These are phyloP conservation scores for Gadus macrocephalus DNA, from an alignment of 2,113 vertebrate species.

Conservation along the genomic window DNA sequence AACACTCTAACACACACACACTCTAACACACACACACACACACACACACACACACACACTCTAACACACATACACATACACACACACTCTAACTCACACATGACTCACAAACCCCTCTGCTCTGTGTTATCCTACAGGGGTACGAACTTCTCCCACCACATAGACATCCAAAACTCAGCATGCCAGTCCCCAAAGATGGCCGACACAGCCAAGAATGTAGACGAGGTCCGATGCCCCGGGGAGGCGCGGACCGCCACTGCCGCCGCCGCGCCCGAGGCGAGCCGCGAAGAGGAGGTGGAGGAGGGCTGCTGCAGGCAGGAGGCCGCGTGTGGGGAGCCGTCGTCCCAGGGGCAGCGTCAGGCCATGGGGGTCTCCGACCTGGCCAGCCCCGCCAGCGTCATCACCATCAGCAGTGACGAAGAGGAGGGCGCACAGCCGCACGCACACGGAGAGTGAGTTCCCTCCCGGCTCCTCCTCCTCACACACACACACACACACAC, in stretches of 20 bases:
- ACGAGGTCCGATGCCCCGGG: conserved; percentile 74
- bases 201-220: conserved; percentile 79
- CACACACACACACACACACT: conserved; percentile 1
- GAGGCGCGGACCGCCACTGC: conserved; percentile 59
- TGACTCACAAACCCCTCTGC: not conserved
- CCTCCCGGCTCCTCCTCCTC: not conserved
- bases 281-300: conserved; percentile 57
- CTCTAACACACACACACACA: no score
- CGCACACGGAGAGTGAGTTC: conserved; percentile 83
- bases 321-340: conserved; percentile 74
- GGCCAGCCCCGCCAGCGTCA: conserved; percentile 90
- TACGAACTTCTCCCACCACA: conserved; percentile 82
- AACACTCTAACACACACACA: no score
- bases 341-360: conserved; percentile 79
- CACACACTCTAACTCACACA: not conserved
- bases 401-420: conserved; percentile 96
- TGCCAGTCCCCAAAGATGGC: conserved; percentile 90
- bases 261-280: conserved; percentile 57
- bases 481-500: no score
- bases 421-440: conserved; percentile 76
- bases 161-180: conserved; percentile 82
- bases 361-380: conserved; percentile 83
- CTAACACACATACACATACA: not conserved
- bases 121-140: conserved; percentile 70
- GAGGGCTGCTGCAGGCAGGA: conserved; percentile 68